Base-by-base conservation (phyloP, 2,888 invertebrate species). In the Acronicta aceris region DNA sequence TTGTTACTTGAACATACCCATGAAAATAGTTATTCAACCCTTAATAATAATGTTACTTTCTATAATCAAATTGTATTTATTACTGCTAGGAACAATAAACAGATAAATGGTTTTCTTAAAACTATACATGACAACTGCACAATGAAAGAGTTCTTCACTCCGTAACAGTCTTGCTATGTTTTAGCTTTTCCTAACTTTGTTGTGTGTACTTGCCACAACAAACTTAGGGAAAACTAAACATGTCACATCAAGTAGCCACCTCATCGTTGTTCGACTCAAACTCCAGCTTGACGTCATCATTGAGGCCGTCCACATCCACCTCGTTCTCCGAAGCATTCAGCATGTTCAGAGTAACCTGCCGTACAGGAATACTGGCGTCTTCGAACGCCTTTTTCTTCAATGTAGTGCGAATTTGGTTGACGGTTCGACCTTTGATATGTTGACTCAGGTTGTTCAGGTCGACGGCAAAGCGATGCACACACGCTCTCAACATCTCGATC, bases 271-370 rank as follows among this genome's bases (percentile, higher is more conserved):
- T 94, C 0, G 96, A 96, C 74, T 97, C 97, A 87, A 97, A 98
- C 85, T 98, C 98, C 71, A 98, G 91, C 88, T 98, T 98, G 9
- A 97, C 97, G 81, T 97, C 96, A 72, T 97, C 96, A 59, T 96
- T 96, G 74, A 98, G 93, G 46, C 97, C 97, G 85, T 98, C 98
- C 6, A 98, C 98, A 86, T 98, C 98, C 0, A 98, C 98, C 87
- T 98, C 98, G 60, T 97, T 97, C 85, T 98, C 98, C 0, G 98
- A 96, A 0, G 98, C 98, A 87, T 99, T 99, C 64, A 99, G 94
- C 96, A 98, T 98, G 84, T 99, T 99, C 33, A 99, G 93, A 0
- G 98, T 98, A 72, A 98, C 97, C 95, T 95, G 89, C 6, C 97
- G 94, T 9, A 97, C 96, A 54, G 97, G 97, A 76, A 98, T 95